phyloP scores from a whole-genome alignment of 2,888 invertebrate species.

The Leptopilina myrica region DNA sequence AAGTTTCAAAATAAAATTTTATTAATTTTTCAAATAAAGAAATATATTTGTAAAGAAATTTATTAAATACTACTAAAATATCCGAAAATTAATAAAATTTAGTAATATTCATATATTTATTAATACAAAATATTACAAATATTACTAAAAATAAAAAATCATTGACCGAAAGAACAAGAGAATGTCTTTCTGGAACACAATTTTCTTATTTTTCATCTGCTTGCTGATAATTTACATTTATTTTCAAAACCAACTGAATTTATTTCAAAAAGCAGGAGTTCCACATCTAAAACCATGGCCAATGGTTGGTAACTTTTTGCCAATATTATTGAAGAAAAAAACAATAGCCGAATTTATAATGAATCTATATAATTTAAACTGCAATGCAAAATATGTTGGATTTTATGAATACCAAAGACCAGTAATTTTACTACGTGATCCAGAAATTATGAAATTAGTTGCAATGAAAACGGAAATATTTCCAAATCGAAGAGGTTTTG shows the following conservation, averaged over 20 bases:
- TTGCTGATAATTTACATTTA: too few species aligned
- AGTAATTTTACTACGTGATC: conserved; percentile 59
- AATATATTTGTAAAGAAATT: too few species aligned
- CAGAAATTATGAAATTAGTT: conserved; percentile 60
- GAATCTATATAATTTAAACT: conserved; percentile 52
- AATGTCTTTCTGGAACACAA: too few species aligned
- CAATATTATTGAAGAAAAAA: conserved; percentile 45
- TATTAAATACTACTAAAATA: too few species aligned
- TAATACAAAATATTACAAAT: too few species aligned
- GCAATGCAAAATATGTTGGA: conserved; percentile 63
- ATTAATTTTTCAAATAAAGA: too few species aligned
- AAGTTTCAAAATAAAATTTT: too few species aligned
- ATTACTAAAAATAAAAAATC: too few species aligned
- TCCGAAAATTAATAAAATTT: too few species aligned
- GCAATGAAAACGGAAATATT: conserved; percentile 48
- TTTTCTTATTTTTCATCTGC: too few species aligned
- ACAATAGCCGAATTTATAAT: conserved; percentile 50
- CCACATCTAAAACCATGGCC: conserved; percentile 50
- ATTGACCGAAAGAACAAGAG: too few species aligned
- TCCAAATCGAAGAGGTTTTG: conserved; percentile 14
- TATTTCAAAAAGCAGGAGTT: conserved; percentile 40
- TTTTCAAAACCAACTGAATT: neutral
- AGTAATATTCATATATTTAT: too few species aligned
- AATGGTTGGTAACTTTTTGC: conserved; percentile 55
- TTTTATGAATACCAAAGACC: conserved; percentile 59